A percentile compares a stretch with the other conserved stretches of the same genome.
Evolutionary conservation across 1,140 invertebrate genomes (phyloP).

Genomic region (Cyphomyrmex costatus): DNA sequence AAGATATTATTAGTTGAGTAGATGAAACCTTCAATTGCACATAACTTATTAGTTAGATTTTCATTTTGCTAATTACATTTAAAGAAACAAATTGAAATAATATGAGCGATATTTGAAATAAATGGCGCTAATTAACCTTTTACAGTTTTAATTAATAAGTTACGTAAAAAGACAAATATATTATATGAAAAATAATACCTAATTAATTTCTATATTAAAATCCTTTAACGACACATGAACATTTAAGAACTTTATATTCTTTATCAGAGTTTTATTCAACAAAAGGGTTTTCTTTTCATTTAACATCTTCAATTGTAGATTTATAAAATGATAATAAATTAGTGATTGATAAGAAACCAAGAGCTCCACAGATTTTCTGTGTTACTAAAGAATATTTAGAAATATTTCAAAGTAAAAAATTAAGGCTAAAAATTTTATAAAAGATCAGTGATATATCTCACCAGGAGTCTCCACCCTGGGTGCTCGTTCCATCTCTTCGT

Average conservation of each 20-base stretch:
- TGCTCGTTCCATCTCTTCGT: constrained; percentile 83
- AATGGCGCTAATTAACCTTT: neutral
- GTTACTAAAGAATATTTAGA: neutral
- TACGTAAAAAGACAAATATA: neutral
- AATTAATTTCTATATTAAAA: neutral
- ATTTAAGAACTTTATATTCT: neutral
- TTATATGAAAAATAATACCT: neutral
- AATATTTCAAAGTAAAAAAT: neutral
- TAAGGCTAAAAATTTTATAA: neutral
- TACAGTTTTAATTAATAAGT: neutral
- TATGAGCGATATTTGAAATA: neutral
- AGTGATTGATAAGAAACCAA: neutral
- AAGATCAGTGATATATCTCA: constrained; percentile 58
- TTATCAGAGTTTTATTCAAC: neutral
- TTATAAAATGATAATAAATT: neutral
- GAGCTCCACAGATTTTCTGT: neutral
- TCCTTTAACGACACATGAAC: neutral
- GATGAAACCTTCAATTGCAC: neutral
- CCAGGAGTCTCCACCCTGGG: constrained; percentile 84
- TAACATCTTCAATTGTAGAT: neutral
- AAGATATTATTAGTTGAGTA: neutral
- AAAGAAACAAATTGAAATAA: neutral
- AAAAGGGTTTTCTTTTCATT: too few species aligned
- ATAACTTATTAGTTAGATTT: neutral
- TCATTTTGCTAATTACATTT: neutral